Base-by-base conservation (phyloP, 1,140 invertebrate genomes). In the Aphelinus atriplicis region DNA sequence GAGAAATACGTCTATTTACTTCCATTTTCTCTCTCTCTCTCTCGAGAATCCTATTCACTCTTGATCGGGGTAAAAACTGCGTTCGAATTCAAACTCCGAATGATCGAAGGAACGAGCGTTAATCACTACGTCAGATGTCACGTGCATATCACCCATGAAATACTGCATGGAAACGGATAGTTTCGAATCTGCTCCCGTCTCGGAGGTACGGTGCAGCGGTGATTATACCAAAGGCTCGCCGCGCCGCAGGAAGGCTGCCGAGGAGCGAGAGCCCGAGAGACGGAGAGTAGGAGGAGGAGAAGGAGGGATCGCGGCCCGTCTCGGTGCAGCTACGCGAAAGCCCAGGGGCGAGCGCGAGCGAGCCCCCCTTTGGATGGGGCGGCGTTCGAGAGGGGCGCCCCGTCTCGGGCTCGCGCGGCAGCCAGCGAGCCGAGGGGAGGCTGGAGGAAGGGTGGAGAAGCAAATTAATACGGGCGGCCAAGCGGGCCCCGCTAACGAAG, bases 401-500 rank as follows among this genome's bases (percentile, higher is more conserved):
- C 66, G 77, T 43, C 78, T 73, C 78, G 78, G 78, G 6, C 42
- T 63, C 26, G 50, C 58, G 50, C 70, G 70, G 73, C 75, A 75
- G 26, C 57, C 7, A 57, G 66, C n/a, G 51, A 67, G 61, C 61
- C 61, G 73, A 76, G 77, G 77, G 76, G 78, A 78, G 72, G 72
- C 76, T 75, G 77, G 75, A 67, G 74, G 65, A 77, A 74, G 81
- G 84, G 81, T 83, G 81, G 80, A 76, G 82, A 86, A 85, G 85
- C 83, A 85, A 87, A 87, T 87, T 87, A 86, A 87, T 87, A 86
- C 85, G 81, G 83, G 80, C 82, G 83, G 80, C 80, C 82, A 81
- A 85, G 81, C 84, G 82, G 81, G 79, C 82, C 80, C 83, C 80
- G 84, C 81, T 86, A 86, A 87, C 85, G 84, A 87, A 86, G 84